Evolutionary conservation across 2,113 vertebrate species (phyloP).

Genomic region (Hystrix cristata): DNA sequence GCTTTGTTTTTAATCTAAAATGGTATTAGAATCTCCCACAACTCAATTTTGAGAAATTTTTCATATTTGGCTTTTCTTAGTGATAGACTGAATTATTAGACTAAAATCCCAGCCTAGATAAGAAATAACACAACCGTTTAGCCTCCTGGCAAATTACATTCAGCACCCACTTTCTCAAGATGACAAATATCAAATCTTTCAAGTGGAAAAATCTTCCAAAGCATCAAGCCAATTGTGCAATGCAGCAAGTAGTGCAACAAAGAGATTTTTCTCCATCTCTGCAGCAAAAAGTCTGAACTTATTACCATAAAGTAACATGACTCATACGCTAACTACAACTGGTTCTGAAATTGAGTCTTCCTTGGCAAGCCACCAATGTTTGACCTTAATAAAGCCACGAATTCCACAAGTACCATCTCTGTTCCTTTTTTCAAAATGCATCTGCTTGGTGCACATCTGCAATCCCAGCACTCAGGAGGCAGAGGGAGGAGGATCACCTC

Average conservation of each 20-base stretch:
- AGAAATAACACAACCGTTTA: conserved; percentile 77
- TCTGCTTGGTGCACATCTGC: background rate
- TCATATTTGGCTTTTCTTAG: conserved; percentile 60
- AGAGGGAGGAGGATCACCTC: background rate
- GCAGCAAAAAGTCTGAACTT: conserved; percentile 49
- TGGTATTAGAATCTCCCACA: conserved; percentile 9
- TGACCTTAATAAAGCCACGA: conserved; percentile 63
- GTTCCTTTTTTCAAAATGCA: conserved; percentile 1
- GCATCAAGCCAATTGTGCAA: conserved; percentile 74
- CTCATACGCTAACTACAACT: conserved; percentile 56
- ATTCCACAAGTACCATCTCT: conserved; percentile 58
- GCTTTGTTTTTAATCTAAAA: conserved; percentile 54
- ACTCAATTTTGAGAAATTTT: conserved; percentile 69
- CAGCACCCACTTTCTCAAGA: conserved; percentile 81
- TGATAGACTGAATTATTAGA: conserved; percentile 76
- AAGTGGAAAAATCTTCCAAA: conserved; percentile 80
- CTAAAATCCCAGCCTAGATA: conserved; percentile 78
- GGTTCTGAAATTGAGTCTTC: conserved; percentile 54
- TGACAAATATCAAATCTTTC: conserved; percentile 80
- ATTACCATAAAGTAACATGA: conserved; percentile 48
- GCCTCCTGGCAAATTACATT: conserved; percentile 79
- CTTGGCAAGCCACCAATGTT: conserved; percentile 63
- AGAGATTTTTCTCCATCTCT: background rate
- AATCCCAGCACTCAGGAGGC: background rate
- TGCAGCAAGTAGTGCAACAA: conserved; percentile 65